phyloP scores from a whole-genome alignment of 1,140 invertebrate species.

The Popillia japonica region DNA sequence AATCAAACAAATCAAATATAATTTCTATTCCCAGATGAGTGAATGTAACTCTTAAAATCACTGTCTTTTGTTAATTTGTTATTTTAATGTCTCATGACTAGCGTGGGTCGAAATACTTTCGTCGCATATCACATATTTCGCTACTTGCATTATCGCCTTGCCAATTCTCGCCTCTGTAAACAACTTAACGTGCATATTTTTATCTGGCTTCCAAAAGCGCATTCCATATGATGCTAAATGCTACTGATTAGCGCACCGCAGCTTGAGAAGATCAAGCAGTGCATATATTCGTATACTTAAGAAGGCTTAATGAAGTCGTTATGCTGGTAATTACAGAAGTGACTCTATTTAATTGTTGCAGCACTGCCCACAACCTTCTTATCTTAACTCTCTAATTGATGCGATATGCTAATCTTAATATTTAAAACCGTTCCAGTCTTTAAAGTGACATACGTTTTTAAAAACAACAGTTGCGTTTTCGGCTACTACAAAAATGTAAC shows the following conservation, averaged over 20 bases:
- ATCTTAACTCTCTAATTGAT: slow-evolving; percentile 44
- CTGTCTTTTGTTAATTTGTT: too few relatives aligned
- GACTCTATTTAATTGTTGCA: slow-evolving; percentile 42
- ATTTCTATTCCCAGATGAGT: too few relatives aligned
- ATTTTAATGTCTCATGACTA: background rate
- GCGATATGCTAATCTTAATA: slow-evolving; percentile 44
- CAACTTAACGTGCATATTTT: background rate
- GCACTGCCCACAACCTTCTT: slow-evolving; percentile 41
- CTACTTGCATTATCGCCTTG: background rate
- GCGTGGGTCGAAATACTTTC: background rate
- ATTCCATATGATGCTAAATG: slow-evolving; percentile 11
- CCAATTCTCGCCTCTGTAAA: background rate
- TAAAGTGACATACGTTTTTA: slow-evolving; percentile 20
- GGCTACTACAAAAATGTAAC: slow-evolving; percentile 14
- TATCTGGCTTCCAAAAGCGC: background rate
- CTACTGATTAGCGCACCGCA: slow-evolving; percentile 1
- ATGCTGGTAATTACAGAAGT: slow-evolving; percentile 44
- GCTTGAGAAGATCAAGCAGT: background rate
- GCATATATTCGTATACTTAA: slow-evolving; percentile 21
- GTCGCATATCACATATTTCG: background rate
- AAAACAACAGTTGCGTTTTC: slow-evolving; percentile 10
- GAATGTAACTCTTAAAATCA: too few relatives aligned
- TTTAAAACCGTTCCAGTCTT: slow-evolving; percentile 29
- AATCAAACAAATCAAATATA: too few relatives aligned
- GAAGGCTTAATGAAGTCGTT: slow-evolving; percentile 38